Base-by-base conservation (phyloP, 2,113 vertebrate genomes). In the Odocoileus virginianus region DNA sequence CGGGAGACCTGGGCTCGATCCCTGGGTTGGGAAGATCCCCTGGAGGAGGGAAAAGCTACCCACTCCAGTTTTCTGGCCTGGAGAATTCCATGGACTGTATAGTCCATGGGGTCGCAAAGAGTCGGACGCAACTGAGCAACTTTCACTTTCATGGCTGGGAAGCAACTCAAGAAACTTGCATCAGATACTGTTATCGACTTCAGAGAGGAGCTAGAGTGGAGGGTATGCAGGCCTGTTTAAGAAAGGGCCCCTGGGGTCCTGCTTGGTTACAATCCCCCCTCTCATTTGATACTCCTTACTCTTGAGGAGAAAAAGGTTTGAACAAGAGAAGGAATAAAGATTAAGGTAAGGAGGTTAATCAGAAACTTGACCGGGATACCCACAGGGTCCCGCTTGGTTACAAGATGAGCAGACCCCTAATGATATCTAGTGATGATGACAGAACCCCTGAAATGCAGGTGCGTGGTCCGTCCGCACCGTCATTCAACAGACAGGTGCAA, bases 341-440 rank as follows among this genome's bases (percentile, higher is more conserved):
- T 43, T 43, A 36, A 76, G 71, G 13, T 14, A 43, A 27, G 21
- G 71, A 74, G 21, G 71, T 25, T 25, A 43, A 16, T 25, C 71
- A 76, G 71, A 76, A 71, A 43, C 71, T 43, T 76, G 23, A 43
- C 71, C 27, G 71, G 36, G 71, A 7, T 43, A 7, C 71, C 71
- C 21, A 7, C 36, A 23, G n/a, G 71, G 71, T 25, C 71, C 71
- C 40, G 19, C 71, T 74, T 25, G 36, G 36, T 40, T 40, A 25
- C 23, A 6, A 43, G 71, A 25, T 3, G 4, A 5, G 6, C 52
- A 28, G 85, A 23, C 30, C 1, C 2, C 0, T 1, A 4, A 19
- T 1, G 74, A 13, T 27, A 2, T 1, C 0, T 0, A 3, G 19
- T 1, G 81, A 12, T 7, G 0, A 57, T 7, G 43, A 40, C 2